Evolutionary conservation across 1,140 invertebrate genomes (phyloP).

Genomic region (Sitophilus oryzae): DNA sequence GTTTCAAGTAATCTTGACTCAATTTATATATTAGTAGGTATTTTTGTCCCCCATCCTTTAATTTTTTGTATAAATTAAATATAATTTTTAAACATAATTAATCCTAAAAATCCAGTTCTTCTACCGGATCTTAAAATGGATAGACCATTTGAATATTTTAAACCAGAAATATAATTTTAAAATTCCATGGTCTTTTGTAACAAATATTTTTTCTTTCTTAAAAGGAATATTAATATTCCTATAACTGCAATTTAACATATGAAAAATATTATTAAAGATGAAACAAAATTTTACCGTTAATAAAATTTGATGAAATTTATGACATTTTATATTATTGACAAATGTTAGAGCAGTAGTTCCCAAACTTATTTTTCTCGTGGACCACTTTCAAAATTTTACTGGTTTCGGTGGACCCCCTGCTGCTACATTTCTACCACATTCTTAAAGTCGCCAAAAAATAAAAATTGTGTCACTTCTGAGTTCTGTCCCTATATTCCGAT

Average conservation of each 20-base stretch:
- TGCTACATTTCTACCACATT: too few relatives aligned
- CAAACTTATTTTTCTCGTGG: too few relatives aligned
- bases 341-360: too few relatives aligned
- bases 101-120: constrained; percentile 8
- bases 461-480: too few relatives aligned
- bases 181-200: constrained; percentile 1
- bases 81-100: constrained; percentile 9
- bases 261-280: constrained; percentile 28
- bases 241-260: constrained; percentile 28
- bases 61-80: constrained; percentile 5
- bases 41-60: constrained; percentile 4
- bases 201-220: not conserved
- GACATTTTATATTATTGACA: constrained; percentile 12
- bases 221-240: constrained; percentile 1
- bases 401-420: too few relatives aligned
- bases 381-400: too few relatives aligned
- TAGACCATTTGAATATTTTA: not conserved
- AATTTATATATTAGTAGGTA: constrained; percentile 16
- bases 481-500: too few relatives aligned
- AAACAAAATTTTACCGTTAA: constrained; percentile 22
- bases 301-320: constrained; percentile 17
- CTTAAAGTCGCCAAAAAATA: too few relatives aligned
- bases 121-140: not conserved
- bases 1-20: constrained; percentile 15
- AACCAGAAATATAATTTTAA: not conserved